Conservation (phyloP, 23 tunicate species). For the Trididemnum clinides region DNA sequence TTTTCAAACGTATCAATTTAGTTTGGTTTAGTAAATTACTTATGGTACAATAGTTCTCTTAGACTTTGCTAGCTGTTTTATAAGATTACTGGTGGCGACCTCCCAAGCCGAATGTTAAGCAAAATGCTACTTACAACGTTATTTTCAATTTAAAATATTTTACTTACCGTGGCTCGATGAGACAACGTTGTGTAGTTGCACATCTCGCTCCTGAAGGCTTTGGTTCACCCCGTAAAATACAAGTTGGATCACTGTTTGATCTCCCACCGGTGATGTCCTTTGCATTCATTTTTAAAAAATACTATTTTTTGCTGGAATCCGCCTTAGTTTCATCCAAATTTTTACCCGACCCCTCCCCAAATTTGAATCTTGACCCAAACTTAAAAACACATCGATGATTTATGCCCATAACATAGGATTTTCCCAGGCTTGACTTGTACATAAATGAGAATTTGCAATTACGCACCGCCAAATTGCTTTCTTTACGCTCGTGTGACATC, state of each 20-base stretch:
- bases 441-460: not conserved
- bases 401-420: constrained; percentile 39
- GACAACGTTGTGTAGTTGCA: constrained; percentile 19
- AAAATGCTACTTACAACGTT: no score
- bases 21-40: no score
- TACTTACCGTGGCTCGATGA: constrained; percentile 61
- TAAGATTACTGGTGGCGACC: no score
- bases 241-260: not conserved
- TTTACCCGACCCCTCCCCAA: constrained; percentile 29
- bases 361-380: constrained; percentile 11
- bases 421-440: constrained; percentile 34
- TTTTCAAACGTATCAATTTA: no score
- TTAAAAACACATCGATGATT: not conserved
- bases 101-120: no score
- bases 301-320: not conserved
- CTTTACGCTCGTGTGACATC: no score
- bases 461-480: no score
- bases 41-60: no score
- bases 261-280: constrained; percentile 8
- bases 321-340: no score
- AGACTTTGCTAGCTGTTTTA: no score
- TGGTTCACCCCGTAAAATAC: not conserved
- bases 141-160: no score
- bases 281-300: not conserved
- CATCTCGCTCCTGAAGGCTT: constrained; percentile 70